phyloP scores from a whole-genome alignment of 2,113 vertebrate species.

The Odocoileus hemionus region DNA sequence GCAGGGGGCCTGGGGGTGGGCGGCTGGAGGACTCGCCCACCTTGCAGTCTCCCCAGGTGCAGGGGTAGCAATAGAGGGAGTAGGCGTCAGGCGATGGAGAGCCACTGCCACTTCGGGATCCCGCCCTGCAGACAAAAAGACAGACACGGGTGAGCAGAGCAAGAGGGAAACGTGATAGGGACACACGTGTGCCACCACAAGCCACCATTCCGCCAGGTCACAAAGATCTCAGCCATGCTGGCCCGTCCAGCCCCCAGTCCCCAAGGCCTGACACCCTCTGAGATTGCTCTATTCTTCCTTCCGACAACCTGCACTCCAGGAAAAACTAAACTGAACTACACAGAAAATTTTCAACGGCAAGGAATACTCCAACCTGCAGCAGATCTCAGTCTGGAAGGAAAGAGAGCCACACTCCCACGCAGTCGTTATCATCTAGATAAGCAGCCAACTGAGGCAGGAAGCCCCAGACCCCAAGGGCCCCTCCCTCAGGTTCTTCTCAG shows the following conservation, averaged over 20 bases:
- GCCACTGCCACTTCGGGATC: constrained; percentile 82
- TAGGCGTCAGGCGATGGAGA: constrained; percentile 91
- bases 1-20: constrained; percentile 64
- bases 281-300: neutral
- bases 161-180: neutral
- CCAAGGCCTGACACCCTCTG: neutral
- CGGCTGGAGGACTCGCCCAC: constrained; percentile 81
- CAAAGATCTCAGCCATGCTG: neutral
- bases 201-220: neutral
- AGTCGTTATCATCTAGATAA: neutral
- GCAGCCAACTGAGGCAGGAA: neutral
- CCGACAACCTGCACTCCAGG: neutral
- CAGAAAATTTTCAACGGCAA: neutral
- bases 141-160: neutral
- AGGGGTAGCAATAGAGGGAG: constrained; percentile 95
- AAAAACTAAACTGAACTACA: neutral
- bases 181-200: neutral
- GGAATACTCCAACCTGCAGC: neutral
- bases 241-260: neutral
- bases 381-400: neutral
- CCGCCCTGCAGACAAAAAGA: constrained; percentile 71
- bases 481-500: too few species aligned
- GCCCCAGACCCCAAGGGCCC: neutral
- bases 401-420: neutral
- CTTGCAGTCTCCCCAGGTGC: constrained; percentile 94